Conservation (phyloP, 2,113 vertebrate genomes). For the Pseudopipra pipra region DNA sequence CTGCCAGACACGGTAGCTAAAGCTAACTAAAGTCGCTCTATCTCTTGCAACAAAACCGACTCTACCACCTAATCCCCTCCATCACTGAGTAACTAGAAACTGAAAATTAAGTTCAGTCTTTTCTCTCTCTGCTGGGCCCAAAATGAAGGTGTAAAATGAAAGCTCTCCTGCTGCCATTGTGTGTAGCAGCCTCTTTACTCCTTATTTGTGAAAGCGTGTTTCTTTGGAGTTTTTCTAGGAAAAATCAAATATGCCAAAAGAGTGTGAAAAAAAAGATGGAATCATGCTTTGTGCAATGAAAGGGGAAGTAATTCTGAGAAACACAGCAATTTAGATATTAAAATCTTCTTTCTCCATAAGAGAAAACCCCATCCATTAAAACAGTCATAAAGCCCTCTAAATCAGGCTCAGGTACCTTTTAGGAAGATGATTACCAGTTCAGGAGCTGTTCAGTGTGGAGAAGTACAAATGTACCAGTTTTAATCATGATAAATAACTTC, state of each 20-base stretch:
- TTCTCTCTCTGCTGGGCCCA: background rate
- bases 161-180: background rate
- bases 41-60: background rate
- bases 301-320: background rate
- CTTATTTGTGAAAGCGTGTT: background rate
- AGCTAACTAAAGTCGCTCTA: background rate
- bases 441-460: slow-evolving; percentile 7
- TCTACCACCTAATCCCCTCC: background rate
- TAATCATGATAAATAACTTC: slow-evolving; percentile 64
- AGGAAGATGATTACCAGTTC: slow-evolving; percentile 12
- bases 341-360: background rate
- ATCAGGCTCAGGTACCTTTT: slow-evolving; percentile 21
- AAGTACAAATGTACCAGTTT: slow-evolving; percentile 40
- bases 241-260: background rate
- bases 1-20: background rate
- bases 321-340: background rate
- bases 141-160: background rate
- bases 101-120: background rate
- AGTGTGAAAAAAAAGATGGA: background rate
- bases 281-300: background rate
- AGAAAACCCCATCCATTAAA: background rate
- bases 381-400: slow-evolving; percentile 6
- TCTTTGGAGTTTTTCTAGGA: background rate
- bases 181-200: background rate
- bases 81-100: background rate